Evolutionary conservation across 2,797 vertebrate genomes (phyloP).

Genomic region (Amblyraja radiata): DNA sequence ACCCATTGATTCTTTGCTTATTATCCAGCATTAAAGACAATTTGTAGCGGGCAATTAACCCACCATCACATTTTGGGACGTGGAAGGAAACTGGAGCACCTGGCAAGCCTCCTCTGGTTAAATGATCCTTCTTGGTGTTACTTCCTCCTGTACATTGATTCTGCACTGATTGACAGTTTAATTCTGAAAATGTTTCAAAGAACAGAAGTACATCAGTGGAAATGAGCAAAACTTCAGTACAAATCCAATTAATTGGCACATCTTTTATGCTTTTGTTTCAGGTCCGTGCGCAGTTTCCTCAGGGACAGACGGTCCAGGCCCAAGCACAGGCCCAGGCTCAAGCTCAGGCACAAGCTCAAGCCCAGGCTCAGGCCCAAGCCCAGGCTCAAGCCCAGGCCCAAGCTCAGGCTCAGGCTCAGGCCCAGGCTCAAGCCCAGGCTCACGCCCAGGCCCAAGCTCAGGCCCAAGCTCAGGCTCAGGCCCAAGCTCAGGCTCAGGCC

Average conservation of each 20-base stretch:
- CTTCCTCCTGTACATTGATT: neutral
- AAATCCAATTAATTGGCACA: neutral
- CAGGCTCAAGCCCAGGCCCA: constrained; percentile 50
- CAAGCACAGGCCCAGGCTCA: neutral
- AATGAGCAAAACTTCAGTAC: neutral
- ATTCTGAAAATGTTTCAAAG: neutral
- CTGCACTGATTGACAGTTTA: neutral
- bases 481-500: neutral
- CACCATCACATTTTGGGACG: too few species aligned
- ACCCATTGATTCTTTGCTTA: neutral
- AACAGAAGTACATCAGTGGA: neutral
- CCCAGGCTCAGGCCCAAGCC: neutral
- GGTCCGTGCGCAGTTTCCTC: neutral
- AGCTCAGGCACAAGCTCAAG: constrained; percentile 50
- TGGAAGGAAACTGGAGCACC: too few species aligned
- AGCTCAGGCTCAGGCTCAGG: constrained; percentile 49
- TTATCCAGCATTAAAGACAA: neutral
- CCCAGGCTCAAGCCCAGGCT: constrained; percentile 54
- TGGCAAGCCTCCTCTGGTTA: neutral
- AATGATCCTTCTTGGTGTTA: neutral
- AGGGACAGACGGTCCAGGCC: neutral
- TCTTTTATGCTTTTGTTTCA: constrained; percentile 15
- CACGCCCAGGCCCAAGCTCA: neutral
- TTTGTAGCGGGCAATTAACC: too few species aligned
- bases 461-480: neutral